These are phyloP conservation scores for Porites evermanni DNA, from an alignment of 92 coral and sea anemone species.

Conservation along the genomic window DNA sequence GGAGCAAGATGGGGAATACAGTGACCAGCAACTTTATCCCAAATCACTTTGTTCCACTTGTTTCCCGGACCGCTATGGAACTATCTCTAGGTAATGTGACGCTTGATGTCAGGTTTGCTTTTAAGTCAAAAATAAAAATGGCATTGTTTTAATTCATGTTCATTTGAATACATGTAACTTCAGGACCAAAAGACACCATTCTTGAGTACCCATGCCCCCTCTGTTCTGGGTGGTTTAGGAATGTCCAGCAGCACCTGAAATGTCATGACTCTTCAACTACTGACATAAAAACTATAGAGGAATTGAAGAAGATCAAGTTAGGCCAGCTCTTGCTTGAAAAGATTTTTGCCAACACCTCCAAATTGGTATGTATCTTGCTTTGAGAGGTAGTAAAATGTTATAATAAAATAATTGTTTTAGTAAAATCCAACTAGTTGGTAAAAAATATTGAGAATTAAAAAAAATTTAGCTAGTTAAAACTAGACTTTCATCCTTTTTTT, in stretches of 20 bases:
- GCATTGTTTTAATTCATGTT: too few species aligned
- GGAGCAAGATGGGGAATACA: background rate
- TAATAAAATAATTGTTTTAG: too few species aligned
- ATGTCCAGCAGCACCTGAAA: background rate
- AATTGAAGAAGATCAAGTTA: background rate
- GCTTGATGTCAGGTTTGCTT: too few species aligned
- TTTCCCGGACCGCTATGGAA: background rate
- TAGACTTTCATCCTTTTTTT: too few species aligned
- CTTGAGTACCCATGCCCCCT: background rate
- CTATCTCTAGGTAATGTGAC: background rate
- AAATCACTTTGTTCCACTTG: slow-evolving; percentile 7
- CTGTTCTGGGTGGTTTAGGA: background rate
- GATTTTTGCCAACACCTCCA: background rate
- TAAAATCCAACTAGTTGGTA: too few species aligned
- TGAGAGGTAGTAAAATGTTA: too few species aligned
- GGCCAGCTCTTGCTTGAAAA: background rate
- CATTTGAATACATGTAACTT: background rate
- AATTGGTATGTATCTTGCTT: background rate
- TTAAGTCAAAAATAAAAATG: too few species aligned
- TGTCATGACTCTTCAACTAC: background rate
- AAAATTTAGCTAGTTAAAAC: too few species aligned
- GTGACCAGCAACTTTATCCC: background rate
- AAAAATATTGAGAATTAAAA: too few species aligned
- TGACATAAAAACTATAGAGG: background rate
- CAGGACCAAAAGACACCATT: background rate